Evolutionary conservation across 2,888 invertebrate genomes (phyloP), one percentile per base, ranked within the genome.

Genomic region (Acrobasis suavella): DNA sequence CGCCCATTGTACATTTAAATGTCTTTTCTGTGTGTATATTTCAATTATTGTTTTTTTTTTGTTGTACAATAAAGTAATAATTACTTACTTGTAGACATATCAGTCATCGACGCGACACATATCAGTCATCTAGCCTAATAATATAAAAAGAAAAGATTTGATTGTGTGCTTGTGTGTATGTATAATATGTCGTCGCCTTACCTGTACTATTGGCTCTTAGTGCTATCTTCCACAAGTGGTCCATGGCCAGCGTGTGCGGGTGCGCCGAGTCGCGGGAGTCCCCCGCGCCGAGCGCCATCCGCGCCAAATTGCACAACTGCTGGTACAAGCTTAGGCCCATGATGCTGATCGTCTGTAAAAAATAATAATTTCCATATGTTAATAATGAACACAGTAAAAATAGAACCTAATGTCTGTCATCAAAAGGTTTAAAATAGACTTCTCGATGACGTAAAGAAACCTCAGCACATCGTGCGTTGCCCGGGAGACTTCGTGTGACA

Each of bases 181-280:
- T 17, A 16, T 9, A 17, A 64, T 58, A 39, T 51, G 50, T 9
- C 39, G n/a, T 49, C n/a, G 15, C 16, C n/a, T 56, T 59, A 95
- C 95, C 95, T 62, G 98, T 98, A 81, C 96, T 98, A 71, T 96
- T 96, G 1, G 98, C 98, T 70, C 96, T 93, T 6, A 98, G 91
- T 0, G 98, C 98, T 66, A 98, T 98, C 85, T 97, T 97, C 98
- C 98, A 98, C 72, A 98, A 91, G 75, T 98, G 97, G 85, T 97
- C 97, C 96, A 98, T 98, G 14, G 97, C 98, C 14, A 97, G 94
- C 38, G 95, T 95, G 73, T 93, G 92, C 0, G 92, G 92, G 62
- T 92, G 92, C 14, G 86, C 84, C 8, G 82, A 72, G 70, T 92
- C 92, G 7, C 89, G 81, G 0, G 86, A 78, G 85, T 96, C 95